phyloP scores from a whole-genome alignment of 2,888 invertebrate genomes.

The Ormia ochracea region DNA sequence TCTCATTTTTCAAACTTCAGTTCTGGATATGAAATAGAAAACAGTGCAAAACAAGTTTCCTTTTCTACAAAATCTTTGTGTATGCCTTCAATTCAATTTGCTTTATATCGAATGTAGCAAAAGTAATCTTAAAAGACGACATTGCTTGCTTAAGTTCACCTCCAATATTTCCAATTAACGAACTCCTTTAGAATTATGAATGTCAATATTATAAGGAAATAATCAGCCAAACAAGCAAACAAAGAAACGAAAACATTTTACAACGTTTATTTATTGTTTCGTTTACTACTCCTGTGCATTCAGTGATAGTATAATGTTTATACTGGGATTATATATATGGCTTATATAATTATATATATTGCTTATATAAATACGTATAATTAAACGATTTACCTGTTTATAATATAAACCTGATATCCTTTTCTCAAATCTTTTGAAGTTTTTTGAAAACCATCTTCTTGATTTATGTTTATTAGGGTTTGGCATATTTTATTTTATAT shows the following conservation, averaged over 20 bases:
- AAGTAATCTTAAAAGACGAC: not conserved
- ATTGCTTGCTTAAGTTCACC: not conserved
- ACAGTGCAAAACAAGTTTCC: not conserved
- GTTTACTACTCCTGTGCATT: not conserved
- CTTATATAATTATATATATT: too few relatives aligned
- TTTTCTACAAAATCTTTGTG: not conserved
- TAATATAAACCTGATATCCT: conserved; percentile 13
- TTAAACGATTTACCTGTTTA: conserved; percentile 46
- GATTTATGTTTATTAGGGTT: conserved; percentile 33
- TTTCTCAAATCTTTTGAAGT: conserved; percentile 5
- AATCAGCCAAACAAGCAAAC: not conserved
- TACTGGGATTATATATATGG: too few relatives aligned
- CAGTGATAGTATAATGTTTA: not conserved
- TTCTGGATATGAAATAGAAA: not conserved
- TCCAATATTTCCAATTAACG: not conserved
- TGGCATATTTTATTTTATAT: conserved; percentile 23
- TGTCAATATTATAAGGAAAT: not conserved
- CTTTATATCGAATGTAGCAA: not conserved
- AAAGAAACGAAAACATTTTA: not conserved
- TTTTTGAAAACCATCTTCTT: conserved; percentile 27
- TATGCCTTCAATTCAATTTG: not conserved
- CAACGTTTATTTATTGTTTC: not conserved
- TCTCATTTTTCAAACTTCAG: not conserved
- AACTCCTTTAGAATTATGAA: not conserved
- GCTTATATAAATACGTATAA: conserved; percentile 15